Evolutionary conservation across 2,888 invertebrate species (phyloP).

Genomic region (Dascillus cervinus): DNA sequence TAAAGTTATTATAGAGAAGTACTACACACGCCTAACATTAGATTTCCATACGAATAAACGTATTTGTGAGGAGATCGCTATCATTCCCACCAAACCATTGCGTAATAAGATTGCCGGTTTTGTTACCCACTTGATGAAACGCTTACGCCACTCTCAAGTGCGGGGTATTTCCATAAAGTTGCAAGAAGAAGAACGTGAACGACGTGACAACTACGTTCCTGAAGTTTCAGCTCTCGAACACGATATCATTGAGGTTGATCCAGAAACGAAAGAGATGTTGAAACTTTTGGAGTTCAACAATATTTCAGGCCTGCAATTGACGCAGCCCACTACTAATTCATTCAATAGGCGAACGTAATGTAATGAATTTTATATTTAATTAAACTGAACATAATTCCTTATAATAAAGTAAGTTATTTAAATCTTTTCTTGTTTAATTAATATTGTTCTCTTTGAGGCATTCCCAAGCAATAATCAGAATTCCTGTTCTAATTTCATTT

Average conservation of each 20-base stretch:
- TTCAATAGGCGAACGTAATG: conserved; percentile 51
- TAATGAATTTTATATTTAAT: conserved; percentile 11
- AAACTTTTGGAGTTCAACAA: conserved; percentile 94
- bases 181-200: conserved; percentile 99
- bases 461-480: too few species aligned
- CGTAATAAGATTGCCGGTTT: conserved; percentile 99
- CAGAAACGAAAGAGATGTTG: conserved; percentile 99
- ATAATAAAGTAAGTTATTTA: too few species aligned
- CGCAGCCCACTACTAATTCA: conserved; percentile 66
- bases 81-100: conserved; percentile 95
- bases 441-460: too few species aligned
- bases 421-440: too few species aligned
- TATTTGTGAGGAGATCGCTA: conserved; percentile 99
- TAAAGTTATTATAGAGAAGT: conserved; percentile 98
- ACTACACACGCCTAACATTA: conserved; percentile 93
- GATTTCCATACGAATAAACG: conserved; percentile 99
- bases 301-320: conserved; percentile 84
- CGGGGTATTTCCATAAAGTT: conserved; percentile 99
- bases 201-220: conserved; percentile 98
- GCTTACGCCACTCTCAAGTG: conserved; percentile 95
- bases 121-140: conserved; percentile 99
- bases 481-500: too few species aligned
- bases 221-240: conserved; percentile 94
- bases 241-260: conserved; percentile 95
- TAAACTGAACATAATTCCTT: conserved; percentile 11